phyloP scores from a whole-genome alignment of 2,888 invertebrate species.

The Andrena dorsata region DNA sequence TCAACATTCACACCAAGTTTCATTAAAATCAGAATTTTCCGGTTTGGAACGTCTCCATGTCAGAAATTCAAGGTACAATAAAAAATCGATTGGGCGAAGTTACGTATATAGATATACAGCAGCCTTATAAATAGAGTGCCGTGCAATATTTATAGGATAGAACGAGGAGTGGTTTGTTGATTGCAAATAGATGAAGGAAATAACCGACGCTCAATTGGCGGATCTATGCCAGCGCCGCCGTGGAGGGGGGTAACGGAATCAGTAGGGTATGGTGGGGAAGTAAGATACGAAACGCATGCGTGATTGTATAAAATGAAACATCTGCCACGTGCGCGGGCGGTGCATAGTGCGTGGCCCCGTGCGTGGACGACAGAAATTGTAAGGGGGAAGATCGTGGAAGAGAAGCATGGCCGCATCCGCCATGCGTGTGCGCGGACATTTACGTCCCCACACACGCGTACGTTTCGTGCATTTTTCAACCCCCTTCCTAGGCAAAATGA shows the following conservation, averaged over 20 bases:
- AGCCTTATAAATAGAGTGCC: neutral
- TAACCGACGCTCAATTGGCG: constrained; percentile 22
- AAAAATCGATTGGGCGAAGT: too few relatives aligned
- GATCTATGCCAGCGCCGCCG: constrained; percentile 19
- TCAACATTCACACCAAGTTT: too few relatives aligned
- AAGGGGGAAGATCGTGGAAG: constrained; percentile 73
- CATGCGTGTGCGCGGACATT: constrained; percentile 68
- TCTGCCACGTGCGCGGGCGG: constrained; percentile 80
- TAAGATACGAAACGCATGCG: constrained; percentile 71
- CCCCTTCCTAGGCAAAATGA: neutral
- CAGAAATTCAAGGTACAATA: too few relatives aligned
- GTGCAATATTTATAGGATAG: neutral
- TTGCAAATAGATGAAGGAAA: constrained; percentile 1
- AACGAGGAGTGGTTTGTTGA: neutral
- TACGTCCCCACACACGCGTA: constrained; percentile 19
- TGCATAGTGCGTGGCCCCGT: constrained; percentile 70
- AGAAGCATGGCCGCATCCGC: constrained; percentile 81
- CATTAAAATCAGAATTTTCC: too few relatives aligned
- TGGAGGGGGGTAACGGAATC: constrained; percentile 38
- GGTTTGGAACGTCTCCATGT: too few relatives aligned
- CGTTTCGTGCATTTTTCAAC: constrained; percentile 16
- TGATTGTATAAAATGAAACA: constrained; percentile 74
- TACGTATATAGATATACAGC: too few relatives aligned
- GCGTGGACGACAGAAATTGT: constrained; percentile 71
- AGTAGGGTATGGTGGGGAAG: constrained; percentile 41